Evolutionary conservation across 2,888 invertebrate genomes (phyloP), one percentile per base, ranked within the genome.

Genomic region (Junonia oenone): DNA sequence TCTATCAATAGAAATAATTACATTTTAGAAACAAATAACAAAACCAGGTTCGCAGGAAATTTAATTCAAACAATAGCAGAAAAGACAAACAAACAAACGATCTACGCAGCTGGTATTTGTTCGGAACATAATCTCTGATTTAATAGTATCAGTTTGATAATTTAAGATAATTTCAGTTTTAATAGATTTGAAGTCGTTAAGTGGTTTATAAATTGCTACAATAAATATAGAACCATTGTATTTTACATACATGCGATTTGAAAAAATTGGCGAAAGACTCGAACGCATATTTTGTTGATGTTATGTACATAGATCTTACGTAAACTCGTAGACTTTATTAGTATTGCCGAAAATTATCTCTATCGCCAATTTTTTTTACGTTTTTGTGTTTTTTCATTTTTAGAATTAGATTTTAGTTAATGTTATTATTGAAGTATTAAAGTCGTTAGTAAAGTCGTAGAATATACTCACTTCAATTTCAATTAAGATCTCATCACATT

Each of bases 21-120:
- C 17, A 45, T 38, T 45, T 17, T 38, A 15, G 22, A 29, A 40
- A 46, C 45, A 45, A 50, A 45, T 45, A 48, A 19, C 27, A 27
- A 40, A 37, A 15, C 45, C 50, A 29, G 46, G 63, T 68, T 72
- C 68, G 67, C 71, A 70, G 67, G 73, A 76, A 73, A 68, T 71
- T 59, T 71, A 75, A 73, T 73, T 72, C 64, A 68, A 73, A 68
- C 67, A 65, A 53, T 55, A 62, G 37, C 31, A 51, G 63, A 63
- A 62, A 53, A 47, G 38, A 54, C 37, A 55, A 58, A 58, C 51
- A 54, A 56, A 59, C 47, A 37, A 2, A 46, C 49, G 19, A 19
- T 53, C 53, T 47, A 56, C 59, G 50, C 56, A 13, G 13, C 8
- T 13, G 6, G 26, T 43, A 13, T 13, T 26, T 43, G 4, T n/a